Evolutionary conservation across 2,797 vertebrate genomes (phyloP).

Genomic region (Enteromius mattozi): DNA sequence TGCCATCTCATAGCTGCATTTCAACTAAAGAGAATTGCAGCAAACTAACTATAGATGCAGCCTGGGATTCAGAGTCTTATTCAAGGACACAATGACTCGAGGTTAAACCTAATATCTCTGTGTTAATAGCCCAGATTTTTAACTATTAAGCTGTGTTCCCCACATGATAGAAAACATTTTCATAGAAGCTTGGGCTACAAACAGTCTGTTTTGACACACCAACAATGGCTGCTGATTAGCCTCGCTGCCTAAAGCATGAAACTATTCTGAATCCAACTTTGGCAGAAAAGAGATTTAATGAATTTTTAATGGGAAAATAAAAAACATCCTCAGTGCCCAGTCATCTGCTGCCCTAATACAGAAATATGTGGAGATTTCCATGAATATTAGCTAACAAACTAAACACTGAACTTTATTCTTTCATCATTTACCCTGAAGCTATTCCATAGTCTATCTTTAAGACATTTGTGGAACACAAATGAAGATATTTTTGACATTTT

Average conservation of each 20-base stretch:
- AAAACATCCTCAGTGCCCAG: neutral
- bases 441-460: neutral
- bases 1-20: neutral
- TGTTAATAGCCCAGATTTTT: conserved; percentile 35
- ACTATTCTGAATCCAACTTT: conserved; percentile 19
- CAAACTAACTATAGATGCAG: conserved; percentile 12
- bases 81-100: conserved; percentile 32
- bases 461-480: neutral
- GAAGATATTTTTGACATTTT: neutral
- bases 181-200: neutral
- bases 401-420: neutral
- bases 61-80: conserved; percentile 10
- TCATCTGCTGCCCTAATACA: conserved; percentile 12
- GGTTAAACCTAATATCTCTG: conserved; percentile 13
- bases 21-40: conserved; percentile 1
- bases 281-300: conserved; percentile 7
- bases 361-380: neutral
- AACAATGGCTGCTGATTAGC: conserved; percentile 30
- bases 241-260: conserved; percentile 11
- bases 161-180: neutral
- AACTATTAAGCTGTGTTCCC: neutral
- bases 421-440: neutral
- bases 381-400: neutral
- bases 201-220: conserved; percentile 29
- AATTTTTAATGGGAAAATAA: conserved; percentile 20